phyloP scores from a whole-genome alignment of 2,113 vertebrate species.

The Sminthopsis crassicaudata region DNA sequence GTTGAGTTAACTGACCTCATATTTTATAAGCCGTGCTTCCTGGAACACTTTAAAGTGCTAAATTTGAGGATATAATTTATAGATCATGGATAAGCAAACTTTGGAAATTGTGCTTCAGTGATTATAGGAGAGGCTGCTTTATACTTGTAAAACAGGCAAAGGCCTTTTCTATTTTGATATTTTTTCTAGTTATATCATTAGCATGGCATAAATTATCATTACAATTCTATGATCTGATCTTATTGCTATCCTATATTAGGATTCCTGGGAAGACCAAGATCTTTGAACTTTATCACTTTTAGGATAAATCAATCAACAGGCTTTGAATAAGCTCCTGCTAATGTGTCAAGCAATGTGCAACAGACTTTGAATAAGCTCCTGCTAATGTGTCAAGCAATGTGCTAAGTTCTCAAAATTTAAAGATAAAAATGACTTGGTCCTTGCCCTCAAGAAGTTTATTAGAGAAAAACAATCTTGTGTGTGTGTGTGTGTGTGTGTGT shows the following conservation, averaged over 20 bases:
- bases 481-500: too few species aligned
- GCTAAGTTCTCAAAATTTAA: background rate
- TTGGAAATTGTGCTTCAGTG: background rate
- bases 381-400: background rate
- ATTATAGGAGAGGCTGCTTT: background rate
- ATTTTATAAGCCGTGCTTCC: background rate
- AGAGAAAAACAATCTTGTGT: background rate
- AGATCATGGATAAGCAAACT: background rate
- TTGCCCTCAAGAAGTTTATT: background rate
- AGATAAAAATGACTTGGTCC: background rate
- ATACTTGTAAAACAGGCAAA: background rate
- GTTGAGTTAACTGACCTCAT: background rate
- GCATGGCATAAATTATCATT: background rate
- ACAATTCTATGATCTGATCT: background rate
- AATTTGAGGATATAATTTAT: background rate
- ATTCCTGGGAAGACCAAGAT: background rate
- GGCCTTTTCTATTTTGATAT: background rate
- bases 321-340: background rate
- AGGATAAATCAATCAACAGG: background rate
- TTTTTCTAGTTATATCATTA: background rate
- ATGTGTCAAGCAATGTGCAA: background rate
- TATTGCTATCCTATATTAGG: background rate
- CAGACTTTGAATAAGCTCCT: background rate
- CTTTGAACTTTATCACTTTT: background rate
- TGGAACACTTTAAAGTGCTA: background rate